Evolutionary conservation across 1,140 invertebrate species (phyloP), one percentile per base, ranked within the genome.

Genomic region (Nasonia vitripennis): DNA sequence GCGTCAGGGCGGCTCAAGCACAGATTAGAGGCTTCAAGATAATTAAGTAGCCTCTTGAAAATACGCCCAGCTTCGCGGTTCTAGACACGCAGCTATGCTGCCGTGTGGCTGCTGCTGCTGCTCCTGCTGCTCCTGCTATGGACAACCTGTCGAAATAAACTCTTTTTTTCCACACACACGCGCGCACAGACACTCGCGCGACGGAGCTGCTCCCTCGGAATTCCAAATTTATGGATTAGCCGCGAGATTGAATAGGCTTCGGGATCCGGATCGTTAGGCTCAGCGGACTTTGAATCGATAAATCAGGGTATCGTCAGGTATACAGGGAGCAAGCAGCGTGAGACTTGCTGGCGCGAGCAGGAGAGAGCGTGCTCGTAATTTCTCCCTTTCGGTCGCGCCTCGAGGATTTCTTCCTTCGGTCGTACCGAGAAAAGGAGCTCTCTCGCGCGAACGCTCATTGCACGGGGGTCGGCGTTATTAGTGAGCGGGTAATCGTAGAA

Each of bases 41-140:
- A 93, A 93, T 93, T 93, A 93, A 93, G 92, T 93, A 93, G 92
- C 91, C 90, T 92, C 90, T 91, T 92, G 90, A 90, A 92, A 91
- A 90, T 92, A 92, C 92, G 91, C 90, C 90, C 89, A 88, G 86
- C 87, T 86, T 87, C 55, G 78, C 67, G 80, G 87, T 37, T 37
- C 74, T 75, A 23, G 17, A 27, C 27, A 17, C 71, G 68, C 68
- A 34, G 68, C 68, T 71, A 34, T 17, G 81, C 55, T 68, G 45
- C 80, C 45, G 45, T 75, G 14, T 37, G 10, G 34, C 14, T 37
- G 62, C 17, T 45, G 51, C 75, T n/a, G 34, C 41, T 27, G 12
- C 17, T 27, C 11, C 31, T 23, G 14, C 67, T 31, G n/a, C 70
- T 23, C 84, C 83, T 20, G 55, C 27, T 27, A 37, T 85, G 68